These are phyloP conservation scores for Cotesia typhae DNA, from an alignment of 1,140 invertebrate species.

Conservation along the genomic window DNA sequence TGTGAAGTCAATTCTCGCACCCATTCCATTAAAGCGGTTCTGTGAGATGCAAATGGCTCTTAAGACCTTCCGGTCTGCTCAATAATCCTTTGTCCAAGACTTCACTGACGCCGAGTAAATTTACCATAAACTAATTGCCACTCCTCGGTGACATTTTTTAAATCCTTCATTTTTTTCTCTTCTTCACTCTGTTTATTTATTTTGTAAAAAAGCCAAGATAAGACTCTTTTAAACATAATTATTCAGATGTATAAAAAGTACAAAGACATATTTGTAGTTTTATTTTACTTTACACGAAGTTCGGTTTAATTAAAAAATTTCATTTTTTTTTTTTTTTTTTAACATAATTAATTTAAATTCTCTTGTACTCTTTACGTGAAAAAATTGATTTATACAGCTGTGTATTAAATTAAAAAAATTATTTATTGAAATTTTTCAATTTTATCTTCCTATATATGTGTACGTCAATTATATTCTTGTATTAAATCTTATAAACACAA, in stretches of 20 bases:
- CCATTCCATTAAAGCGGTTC: conserved; percentile 23
- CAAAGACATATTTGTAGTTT: too few relatives aligned
- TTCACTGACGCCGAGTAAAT: conserved; percentile 32
- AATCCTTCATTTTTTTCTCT: not conserved
- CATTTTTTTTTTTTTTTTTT: too few relatives aligned
- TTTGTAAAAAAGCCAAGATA: not conserved
- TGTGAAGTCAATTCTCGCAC: conserved; percentile 21
- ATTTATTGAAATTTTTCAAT: too few relatives aligned
- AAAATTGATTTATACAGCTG: too few relatives aligned
- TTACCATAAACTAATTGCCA: conserved; percentile 30
- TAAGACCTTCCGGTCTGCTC: conserved; percentile 35
- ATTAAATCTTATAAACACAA: too few relatives aligned
- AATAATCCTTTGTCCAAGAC: conserved; percentile 35
- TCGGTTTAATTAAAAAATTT: too few relatives aligned
- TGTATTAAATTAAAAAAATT: too few relatives aligned
- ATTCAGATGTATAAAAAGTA: too few relatives aligned
- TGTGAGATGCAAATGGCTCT: conserved; percentile 36
- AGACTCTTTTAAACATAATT: not conserved
- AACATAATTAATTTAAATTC: not conserved
- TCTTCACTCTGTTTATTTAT: not conserved
- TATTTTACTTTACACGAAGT: too few relatives aligned
- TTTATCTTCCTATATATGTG: too few relatives aligned
- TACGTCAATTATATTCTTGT: too few relatives aligned
- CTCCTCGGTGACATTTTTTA: not conserved
- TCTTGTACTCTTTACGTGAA: too few relatives aligned